phyloP scores from a whole-genome alignment of 2,113 vertebrate species.

The Hippocampus guttulatus region DNA sequence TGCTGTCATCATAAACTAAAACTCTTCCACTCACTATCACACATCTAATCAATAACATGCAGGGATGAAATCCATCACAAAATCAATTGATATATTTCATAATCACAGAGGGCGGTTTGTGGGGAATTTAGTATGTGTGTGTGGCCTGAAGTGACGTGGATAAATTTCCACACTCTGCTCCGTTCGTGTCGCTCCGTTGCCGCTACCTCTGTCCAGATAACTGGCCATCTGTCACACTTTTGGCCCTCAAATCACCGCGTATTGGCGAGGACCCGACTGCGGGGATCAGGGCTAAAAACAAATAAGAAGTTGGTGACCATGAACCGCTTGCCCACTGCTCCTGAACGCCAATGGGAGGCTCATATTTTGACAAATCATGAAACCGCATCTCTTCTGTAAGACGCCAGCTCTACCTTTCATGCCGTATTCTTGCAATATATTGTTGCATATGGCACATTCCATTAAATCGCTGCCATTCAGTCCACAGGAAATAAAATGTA shows the following conservation, averaged over 20 bases:
- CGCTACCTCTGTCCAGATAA: conserved; percentile 40
- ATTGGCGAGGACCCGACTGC: conserved; percentile 64
- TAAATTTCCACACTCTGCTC: conserved; percentile 50
- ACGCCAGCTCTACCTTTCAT: not conserved
- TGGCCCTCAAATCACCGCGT: conserved; percentile 51
- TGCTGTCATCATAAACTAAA: conserved; percentile 20
- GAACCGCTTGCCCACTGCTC: conserved; percentile 54
- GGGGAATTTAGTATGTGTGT: not conserved
- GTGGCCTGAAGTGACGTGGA: conserved; percentile 36
- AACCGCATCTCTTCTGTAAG: conserved; percentile 5
- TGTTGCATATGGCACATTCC: not conserved
- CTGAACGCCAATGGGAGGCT: conserved; percentile 49
- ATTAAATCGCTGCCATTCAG: too few species aligned
- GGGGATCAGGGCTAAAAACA: conserved; percentile 60
- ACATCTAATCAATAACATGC: conserved; percentile 26
- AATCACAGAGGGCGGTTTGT: not conserved
- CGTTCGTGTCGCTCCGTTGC: conserved; percentile 42
- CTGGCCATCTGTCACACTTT: conserved; percentile 59
- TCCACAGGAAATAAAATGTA: too few species aligned
- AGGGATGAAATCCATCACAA: conserved; percentile 54
- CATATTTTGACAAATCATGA: conserved; percentile 46
- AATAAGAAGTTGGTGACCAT: conserved; percentile 65
- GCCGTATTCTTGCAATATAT: not conserved
- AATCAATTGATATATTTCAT: conserved; percentile 41
- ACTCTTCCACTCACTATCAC: conserved; percentile 35